phyloP scores from a whole-genome alignment of 53 echinoderm and acorn worm species.

The Mesocentrotus franciscanus region DNA sequence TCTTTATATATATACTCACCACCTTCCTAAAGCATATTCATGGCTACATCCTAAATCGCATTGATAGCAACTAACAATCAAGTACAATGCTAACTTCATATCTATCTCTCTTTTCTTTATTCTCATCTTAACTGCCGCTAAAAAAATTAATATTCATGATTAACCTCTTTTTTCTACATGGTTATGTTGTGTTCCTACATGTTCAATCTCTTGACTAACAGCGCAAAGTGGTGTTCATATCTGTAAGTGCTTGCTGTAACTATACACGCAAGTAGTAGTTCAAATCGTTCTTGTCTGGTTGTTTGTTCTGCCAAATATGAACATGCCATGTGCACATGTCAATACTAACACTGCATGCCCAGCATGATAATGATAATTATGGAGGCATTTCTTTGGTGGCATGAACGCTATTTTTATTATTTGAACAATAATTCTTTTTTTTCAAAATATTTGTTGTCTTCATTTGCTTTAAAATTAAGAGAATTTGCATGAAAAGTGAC shows the following conservation, averaged over 20 bases:
- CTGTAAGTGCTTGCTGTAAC: conserved; percentile 64
- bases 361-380: neutral
- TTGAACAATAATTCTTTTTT: neutral
- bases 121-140: neutral
- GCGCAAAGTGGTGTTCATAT: conserved; percentile 66
- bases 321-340: neutral
- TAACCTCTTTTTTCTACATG: conserved; percentile 36
- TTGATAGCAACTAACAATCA: neutral
- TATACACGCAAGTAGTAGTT: conserved; percentile 18
- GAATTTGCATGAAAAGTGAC: neutral
- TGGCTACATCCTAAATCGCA: neutral
- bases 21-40: neutral
- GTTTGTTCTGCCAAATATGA: conserved; percentile 10
- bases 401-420: neutral
- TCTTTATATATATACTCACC: neutral
- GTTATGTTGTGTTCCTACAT: conserved; percentile 27
- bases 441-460: neutral
- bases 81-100: neutral
- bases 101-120: neutral
- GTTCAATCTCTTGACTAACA: conserved; percentile 44
- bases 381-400: neutral
- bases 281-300: neutral
- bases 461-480: neutral
- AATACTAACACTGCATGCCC: conserved; percentile 55
- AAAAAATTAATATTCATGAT: neutral